Conservation (phyloP, 2,797 vertebrate genomes). For the Mionectes olivaceus region DNA sequence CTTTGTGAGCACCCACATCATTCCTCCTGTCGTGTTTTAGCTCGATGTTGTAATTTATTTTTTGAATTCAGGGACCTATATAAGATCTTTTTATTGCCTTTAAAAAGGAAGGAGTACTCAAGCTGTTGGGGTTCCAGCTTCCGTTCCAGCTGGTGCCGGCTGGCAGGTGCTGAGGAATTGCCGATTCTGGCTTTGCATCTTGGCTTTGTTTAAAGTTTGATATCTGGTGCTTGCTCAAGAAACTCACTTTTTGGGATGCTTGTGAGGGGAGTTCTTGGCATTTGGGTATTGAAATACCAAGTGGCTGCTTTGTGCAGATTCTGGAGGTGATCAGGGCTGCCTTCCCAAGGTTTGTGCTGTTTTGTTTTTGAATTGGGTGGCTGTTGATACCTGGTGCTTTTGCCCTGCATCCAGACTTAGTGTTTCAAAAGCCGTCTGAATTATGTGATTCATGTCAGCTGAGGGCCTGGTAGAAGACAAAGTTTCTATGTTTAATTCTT, state of each 20-base stretch:
- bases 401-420: background rate
- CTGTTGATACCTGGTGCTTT: background rate
- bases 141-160: background rate
- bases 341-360: background rate
- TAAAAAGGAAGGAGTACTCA: background rate
- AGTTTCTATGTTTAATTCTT: background rate
- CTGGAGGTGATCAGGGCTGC: background rate
- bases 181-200: background rate
- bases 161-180: background rate
- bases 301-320: background rate
- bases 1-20: background rate
- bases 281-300: background rate
- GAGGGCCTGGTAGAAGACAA: background rate
- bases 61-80: background rate
- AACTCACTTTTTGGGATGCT: background rate
- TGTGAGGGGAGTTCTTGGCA: background rate
- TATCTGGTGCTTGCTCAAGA: background rate
- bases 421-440: background rate
- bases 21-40: background rate
- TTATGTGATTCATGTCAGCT: background rate
- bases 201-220: background rate
- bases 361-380: background rate
- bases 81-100: background rate
- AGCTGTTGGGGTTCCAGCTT: background rate
- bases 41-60: background rate